phyloP scores from a whole-genome alignment of 2,888 invertebrate species.

The Oeneis ivallda region DNA sequence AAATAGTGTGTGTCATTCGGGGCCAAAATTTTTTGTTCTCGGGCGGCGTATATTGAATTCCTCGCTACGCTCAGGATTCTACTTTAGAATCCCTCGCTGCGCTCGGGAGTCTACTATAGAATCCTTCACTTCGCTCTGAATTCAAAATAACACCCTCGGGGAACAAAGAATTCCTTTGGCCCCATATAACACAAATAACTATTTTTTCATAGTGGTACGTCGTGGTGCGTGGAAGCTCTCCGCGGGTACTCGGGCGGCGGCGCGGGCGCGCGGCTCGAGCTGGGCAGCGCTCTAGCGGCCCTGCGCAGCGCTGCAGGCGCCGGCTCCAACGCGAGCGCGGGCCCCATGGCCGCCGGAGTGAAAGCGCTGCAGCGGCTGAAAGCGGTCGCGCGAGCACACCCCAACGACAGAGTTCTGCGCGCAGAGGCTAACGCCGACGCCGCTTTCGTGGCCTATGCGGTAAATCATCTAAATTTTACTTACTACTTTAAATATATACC shows the following conservation, averaged over 20 bases:
- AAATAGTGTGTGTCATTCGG: too few species aligned
- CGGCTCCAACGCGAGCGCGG: conserved; percentile 42
- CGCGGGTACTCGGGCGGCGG: conserved; percentile 93
- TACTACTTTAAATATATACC: not conserved
- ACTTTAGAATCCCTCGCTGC: too few species aligned
- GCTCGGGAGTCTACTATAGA: too few species aligned
- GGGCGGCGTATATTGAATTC: too few species aligned
- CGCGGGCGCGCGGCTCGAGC: conserved; percentile 90
- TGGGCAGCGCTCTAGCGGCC: conserved; percentile 93
- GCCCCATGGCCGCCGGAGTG: conserved; percentile 47
- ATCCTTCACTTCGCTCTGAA: too few species aligned
- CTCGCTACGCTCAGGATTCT: too few species aligned
- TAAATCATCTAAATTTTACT: conserved; percentile 36
- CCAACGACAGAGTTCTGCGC: conserved; percentile 65
- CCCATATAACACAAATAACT: too few species aligned
- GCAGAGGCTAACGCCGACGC: conserved; percentile 75
- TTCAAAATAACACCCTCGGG: too few species aligned
- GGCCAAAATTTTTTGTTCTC: too few species aligned
- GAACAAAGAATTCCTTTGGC: too few species aligned
- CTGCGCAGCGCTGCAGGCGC: conserved; percentile 86
- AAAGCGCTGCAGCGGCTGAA: conserved; percentile 64
- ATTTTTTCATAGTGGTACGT: conserved; percentile 55
- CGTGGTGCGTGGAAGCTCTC: conserved; percentile 96
- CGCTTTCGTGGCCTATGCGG: conserved; percentile 74
- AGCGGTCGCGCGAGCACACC: conserved; percentile 71